These are phyloP conservation scores for Ataeniobius toweri DNA, from an alignment of 2,797 vertebrate genomes.

Conservation along the genomic window DNA sequence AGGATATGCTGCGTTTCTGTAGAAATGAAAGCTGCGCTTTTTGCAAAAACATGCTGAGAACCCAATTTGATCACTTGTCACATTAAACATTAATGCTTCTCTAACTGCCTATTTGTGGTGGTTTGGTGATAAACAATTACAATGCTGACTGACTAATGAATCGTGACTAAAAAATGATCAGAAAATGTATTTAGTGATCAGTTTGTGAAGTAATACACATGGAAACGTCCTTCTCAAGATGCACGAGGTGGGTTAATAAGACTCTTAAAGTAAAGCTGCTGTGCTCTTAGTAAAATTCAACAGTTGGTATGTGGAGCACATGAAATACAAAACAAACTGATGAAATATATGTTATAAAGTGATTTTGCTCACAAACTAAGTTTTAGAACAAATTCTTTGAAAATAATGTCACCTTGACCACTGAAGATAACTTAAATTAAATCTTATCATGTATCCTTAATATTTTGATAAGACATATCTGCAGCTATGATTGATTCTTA, in stretches of 20 bases:
- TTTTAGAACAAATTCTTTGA: neutral
- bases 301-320: neutral
- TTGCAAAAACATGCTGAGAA: constrained; percentile 28
- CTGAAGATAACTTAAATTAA: neutral
- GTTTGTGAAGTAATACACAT: constrained; percentile 11
- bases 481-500: neutral
- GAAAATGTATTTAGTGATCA: constrained; percentile 40
- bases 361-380: neutral
- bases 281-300: neutral
- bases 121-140: constrained; percentile 43
- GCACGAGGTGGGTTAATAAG: constrained; percentile 13
- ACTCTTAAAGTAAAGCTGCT: constrained; percentile 8
- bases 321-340: neutral
- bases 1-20: neutral
- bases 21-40: constrained; percentile 8
- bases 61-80: constrained; percentile 26
- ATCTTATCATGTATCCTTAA: neutral
- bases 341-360: neutral
- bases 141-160: constrained; percentile 43
- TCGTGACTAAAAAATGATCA: constrained; percentile 21
- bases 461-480: neutral
- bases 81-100: constrained; percentile 33
- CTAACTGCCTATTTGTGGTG: constrained; percentile 33
- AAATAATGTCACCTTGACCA: neutral
- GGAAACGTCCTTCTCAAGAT: neutral